phyloP scores from a whole-genome alignment of 2,797 vertebrate species.

The Premnoplex brunnescens region DNA sequence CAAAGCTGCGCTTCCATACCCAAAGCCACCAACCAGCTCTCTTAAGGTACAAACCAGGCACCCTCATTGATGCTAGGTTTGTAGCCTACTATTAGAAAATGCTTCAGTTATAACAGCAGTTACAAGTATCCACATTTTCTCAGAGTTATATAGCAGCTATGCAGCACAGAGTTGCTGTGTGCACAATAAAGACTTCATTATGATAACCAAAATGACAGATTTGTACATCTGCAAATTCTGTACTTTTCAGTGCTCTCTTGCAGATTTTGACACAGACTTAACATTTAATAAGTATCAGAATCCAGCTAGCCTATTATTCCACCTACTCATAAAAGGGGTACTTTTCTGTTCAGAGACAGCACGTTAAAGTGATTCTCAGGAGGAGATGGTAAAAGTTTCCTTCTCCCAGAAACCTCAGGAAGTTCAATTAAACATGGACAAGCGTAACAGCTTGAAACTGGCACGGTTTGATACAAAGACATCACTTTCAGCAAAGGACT shows the following conservation, averaged over 20 bases:
- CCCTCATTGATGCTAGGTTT: not conserved
- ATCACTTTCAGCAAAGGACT: not conserved
- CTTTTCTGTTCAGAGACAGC: not conserved
- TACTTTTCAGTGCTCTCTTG: not conserved
- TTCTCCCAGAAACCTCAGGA: not conserved
- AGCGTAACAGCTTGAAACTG: not conserved
- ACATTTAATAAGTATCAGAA: conserved; percentile 12
- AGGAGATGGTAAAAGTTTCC: not conserved
- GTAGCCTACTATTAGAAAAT: not conserved
- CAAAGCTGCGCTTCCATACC: not conserved
- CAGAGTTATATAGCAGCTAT: not conserved
- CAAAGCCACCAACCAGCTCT: not conserved
- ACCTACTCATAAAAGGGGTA: not conserved
- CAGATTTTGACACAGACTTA: not conserved
- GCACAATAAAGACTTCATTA: not conserved
- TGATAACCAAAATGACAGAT: not conserved
- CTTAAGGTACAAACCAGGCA: not conserved
- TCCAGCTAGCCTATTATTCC: not conserved
- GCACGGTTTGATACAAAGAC: conserved; percentile 36
- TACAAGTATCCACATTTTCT: not conserved
- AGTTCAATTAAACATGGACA: conserved; percentile 21
- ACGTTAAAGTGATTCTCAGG: not conserved
- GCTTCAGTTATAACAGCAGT: not conserved
- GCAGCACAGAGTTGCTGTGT: accelerated
- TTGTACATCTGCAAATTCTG: not conserved